phyloP scores from a whole-genome alignment of 2,797 vertebrate genomes.

The Sardinella longiceps region DNA sequence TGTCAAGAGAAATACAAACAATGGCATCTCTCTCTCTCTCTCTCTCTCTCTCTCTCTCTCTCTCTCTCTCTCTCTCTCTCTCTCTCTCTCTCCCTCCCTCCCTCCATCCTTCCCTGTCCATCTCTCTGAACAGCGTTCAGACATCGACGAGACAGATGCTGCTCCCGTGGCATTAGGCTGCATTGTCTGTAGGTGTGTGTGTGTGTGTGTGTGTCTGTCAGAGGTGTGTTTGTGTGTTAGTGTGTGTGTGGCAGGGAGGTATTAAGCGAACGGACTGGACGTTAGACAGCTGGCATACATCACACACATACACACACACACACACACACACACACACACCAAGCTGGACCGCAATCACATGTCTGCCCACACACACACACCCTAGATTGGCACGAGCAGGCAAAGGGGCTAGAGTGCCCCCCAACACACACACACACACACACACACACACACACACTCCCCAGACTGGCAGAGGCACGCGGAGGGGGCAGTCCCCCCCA shows the following conservation, averaged over 20 bases:
- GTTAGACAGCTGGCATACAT: conserved; percentile 60
- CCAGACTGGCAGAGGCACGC: background rate
- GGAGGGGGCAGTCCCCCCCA: conserved; percentile 44
- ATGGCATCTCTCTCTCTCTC: conserved; percentile 21
- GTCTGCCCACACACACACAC: conserved; percentile 14
- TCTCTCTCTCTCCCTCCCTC: background rate
- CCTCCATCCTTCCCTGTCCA: conserved; percentile 25
- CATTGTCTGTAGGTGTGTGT: conserved; percentile 14
- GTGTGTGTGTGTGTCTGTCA: background rate
- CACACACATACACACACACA: conserved; percentile 29
- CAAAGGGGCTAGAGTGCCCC: too few relatives aligned
- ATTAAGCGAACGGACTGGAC: conserved; percentile 63
- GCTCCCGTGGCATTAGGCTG: conserved; percentile 17
- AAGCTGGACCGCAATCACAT: background rate
- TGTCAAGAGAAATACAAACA: conserved; percentile 30
- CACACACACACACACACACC: background rate
- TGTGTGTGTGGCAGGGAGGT: conserved; percentile 26
- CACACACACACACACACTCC: conserved; percentile 10
- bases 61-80: background rate
- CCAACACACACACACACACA: conserved; percentile 17
- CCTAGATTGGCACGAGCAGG: too few relatives aligned
- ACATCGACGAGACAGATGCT: background rate
- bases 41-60: conserved; percentile 9
- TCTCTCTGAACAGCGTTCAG: conserved; percentile 9
- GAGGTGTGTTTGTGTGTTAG: conserved; percentile 31